These are phyloP conservation scores for Platalea minor DNA, from an alignment of 2,797 vertebrate species.

Conservation along the genomic window DNA sequence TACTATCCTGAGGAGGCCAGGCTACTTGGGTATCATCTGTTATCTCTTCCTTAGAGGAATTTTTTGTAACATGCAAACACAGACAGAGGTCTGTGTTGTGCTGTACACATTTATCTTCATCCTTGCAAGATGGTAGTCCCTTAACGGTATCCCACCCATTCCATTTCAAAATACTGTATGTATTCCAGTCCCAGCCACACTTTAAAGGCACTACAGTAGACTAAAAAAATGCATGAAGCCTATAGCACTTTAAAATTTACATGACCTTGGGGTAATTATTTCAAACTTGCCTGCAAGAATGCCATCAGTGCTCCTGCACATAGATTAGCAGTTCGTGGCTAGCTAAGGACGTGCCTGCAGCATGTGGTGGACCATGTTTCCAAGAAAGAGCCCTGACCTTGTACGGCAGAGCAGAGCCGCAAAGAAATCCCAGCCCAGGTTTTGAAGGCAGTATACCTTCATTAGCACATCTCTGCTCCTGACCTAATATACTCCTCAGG, in stretches of 20 bases:
- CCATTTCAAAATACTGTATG: neutral
- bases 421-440: neutral
- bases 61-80: neutral
- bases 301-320: neutral
- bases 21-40: neutral
- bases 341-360: neutral
- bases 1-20: neutral
- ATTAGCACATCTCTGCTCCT: neutral
- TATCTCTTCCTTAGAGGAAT: neutral
- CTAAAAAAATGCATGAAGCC: neutral
- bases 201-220: neutral
- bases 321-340: neutral
- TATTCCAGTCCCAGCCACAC: neutral
- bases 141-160: neutral
- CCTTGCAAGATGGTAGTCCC: neutral
- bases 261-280: neutral
- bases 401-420: accelerated
- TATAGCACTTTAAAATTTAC: neutral
- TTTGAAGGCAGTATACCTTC: neutral
- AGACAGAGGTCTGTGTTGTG: neutral
- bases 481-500: neutral
- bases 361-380: accelerated
- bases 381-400: neutral
- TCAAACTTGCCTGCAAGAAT: neutral
- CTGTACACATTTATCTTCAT: neutral